phyloP scores from a whole-genome alignment of 2,113 vertebrate genomes.

The Nansenia antarctica region DNA sequence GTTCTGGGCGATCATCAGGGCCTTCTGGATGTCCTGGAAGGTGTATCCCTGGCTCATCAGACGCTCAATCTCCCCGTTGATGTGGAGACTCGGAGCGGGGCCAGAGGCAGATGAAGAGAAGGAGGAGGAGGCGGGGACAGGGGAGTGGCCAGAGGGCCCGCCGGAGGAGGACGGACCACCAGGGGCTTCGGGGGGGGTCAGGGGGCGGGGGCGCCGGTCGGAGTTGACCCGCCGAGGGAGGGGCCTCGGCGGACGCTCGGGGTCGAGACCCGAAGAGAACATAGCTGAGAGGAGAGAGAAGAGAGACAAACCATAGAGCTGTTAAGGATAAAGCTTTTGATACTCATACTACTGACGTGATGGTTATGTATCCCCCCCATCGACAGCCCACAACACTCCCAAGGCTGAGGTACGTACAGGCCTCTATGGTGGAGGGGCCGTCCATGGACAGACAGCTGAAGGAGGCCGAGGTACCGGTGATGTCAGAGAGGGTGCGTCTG shows the following conservation, averaged over 20 bases:
- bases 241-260: conserved; percentile 89
- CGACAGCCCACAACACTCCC: too few species aligned
- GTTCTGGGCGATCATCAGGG: conserved; percentile 97
- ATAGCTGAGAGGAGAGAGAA: conserved; percentile 31
- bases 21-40: conserved; percentile 99
- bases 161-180: neutral
- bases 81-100: conserved; percentile 61
- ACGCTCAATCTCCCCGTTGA: conserved; percentile 92
- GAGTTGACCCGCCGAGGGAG: conserved; percentile 92
- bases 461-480: conserved; percentile 74
- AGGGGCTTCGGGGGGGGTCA: conserved; percentile 63
- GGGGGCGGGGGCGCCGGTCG: conserved; percentile 81
- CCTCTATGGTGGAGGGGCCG: conserved; percentile 43
- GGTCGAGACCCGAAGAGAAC: conserved; percentile 74
- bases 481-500: conserved; percentile 86
- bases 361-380: too few species aligned
- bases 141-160: conserved; percentile 17
- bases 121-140: conserved; percentile 2
- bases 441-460: conserved; percentile 82
- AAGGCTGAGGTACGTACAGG: conserved; percentile 50
- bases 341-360: neutral
- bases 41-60: conserved; percentile 97
- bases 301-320: neutral
- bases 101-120: neutral
- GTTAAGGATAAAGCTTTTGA: neutral